These are phyloP conservation scores for Stenodema calcarata DNA, from an alignment of 2,888 invertebrate species.

Conservation along the genomic window DNA sequence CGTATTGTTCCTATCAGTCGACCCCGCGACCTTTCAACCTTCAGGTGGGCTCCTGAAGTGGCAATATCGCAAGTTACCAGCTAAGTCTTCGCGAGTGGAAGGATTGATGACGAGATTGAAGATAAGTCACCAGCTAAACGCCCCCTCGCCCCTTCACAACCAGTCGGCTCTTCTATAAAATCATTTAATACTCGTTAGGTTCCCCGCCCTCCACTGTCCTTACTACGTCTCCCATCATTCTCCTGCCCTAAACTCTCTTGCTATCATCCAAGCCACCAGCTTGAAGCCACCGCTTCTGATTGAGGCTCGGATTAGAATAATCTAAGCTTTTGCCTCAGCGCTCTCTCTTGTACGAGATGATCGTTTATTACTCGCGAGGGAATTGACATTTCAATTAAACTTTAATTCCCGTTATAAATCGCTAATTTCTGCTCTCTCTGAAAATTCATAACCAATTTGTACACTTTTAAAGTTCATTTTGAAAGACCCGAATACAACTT, in stretches of 20 bases:
- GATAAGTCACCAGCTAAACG: slow-evolving; percentile 2
- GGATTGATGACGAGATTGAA: not conserved
- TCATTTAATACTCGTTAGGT: not conserved
- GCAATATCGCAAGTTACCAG: not conserved
- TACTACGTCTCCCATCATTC: not conserved
- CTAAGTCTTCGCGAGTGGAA: not conserved
- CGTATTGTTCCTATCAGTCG: too few species aligned
- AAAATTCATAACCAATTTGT: not conserved
- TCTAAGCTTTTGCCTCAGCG: not conserved
- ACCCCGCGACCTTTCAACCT: not conserved
- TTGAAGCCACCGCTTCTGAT: slow-evolving; percentile 5
- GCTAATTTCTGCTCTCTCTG: not conserved
- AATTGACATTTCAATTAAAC: not conserved
- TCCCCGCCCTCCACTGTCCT: not conserved
- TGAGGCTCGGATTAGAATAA: not conserved
- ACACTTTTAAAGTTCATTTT: too few species aligned
- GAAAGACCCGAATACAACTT: too few species aligned
- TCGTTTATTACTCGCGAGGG: not conserved
- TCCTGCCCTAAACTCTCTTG: not conserved
- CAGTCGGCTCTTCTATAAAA: not conserved
- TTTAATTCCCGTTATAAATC: not conserved
- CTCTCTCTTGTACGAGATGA: not conserved
- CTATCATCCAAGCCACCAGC: not conserved
- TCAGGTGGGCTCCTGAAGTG: not conserved
- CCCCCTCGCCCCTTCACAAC: not conserved